phyloP scores from a whole-genome alignment of 2,113 vertebrate species.

The Cephalopterus ornatus region DNA sequence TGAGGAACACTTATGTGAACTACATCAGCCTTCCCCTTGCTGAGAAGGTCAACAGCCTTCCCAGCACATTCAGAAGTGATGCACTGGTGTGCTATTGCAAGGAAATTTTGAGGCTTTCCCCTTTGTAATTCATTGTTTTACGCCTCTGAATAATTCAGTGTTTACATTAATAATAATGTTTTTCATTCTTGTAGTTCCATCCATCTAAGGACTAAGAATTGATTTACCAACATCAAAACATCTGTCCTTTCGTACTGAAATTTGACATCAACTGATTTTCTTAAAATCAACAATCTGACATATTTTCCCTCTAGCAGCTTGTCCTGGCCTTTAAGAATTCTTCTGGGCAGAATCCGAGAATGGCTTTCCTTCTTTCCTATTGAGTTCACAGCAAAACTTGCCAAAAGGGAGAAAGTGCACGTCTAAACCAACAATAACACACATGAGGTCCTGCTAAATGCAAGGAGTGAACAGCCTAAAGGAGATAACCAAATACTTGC shows the following conservation, averaged over 20 bases:
- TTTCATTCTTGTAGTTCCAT: background rate
- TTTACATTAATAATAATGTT: background rate
- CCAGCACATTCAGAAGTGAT: background rate
- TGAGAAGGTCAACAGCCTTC: background rate
- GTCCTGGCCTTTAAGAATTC: background rate
- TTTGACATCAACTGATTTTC: background rate
- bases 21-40: background rate
- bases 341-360: background rate
- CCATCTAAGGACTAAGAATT: background rate
- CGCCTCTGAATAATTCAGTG: background rate
- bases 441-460: background rate
- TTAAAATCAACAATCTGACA: background rate
- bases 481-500: background rate
- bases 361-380: background rate
- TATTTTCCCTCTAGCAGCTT: background rate
- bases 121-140: background rate
- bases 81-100: background rate
- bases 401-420: background rate
- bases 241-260: background rate
- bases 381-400: background rate
- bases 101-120: background rate
- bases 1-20: background rate
- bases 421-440: background rate
- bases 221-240: slow-evolving; percentile 8
- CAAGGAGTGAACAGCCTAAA: background rate